Conservation (phyloP, 2,797 vertebrate species). For the Karalla daura region DNA sequence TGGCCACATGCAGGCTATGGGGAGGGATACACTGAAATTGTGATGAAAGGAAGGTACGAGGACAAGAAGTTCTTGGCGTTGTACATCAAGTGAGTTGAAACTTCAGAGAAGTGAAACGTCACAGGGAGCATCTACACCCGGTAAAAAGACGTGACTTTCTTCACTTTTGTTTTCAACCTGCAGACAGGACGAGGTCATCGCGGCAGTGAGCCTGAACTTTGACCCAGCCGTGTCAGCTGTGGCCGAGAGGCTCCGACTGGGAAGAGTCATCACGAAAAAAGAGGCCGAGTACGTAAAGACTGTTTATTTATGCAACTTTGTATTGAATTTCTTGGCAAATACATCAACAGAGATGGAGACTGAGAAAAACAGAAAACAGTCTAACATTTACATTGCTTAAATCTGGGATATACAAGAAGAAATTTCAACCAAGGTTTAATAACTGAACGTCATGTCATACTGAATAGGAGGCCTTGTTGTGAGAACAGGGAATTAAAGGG, state of each 20-base stretch:
- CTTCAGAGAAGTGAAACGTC: too few species aligned
- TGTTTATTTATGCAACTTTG: too few species aligned
- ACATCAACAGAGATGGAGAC: too few species aligned
- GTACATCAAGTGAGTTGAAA: constrained; percentile 87
- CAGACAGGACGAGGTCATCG: constrained; percentile 84
- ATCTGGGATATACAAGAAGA: too few species aligned
- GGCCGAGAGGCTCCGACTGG: constrained; percentile 82
- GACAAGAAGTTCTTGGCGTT: constrained; percentile 86
- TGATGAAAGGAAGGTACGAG: constrained; percentile 85
- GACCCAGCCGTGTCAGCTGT: constrained; percentile 87
- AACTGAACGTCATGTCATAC: too few species aligned
- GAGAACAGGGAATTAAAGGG: too few species aligned
- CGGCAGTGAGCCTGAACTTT: constrained; percentile 86
- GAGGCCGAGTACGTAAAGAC: constrained; percentile 81
- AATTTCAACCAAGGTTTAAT: too few species aligned
- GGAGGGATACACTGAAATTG: constrained; percentile 84
- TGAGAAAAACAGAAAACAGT: too few species aligned
- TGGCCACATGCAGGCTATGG: constrained; percentile 80
- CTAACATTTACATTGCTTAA: too few species aligned
- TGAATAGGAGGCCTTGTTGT: too few species aligned
- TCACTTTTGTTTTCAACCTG: not conserved
- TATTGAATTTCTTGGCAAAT: too few species aligned
- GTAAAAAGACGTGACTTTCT: not conserved
- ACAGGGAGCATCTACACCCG: not conserved
- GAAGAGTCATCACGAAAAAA: constrained; percentile 84